These are phyloP conservation scores for Ophraella communa DNA, from an alignment of 2,888 invertebrate species.

Conservation along the genomic window DNA sequence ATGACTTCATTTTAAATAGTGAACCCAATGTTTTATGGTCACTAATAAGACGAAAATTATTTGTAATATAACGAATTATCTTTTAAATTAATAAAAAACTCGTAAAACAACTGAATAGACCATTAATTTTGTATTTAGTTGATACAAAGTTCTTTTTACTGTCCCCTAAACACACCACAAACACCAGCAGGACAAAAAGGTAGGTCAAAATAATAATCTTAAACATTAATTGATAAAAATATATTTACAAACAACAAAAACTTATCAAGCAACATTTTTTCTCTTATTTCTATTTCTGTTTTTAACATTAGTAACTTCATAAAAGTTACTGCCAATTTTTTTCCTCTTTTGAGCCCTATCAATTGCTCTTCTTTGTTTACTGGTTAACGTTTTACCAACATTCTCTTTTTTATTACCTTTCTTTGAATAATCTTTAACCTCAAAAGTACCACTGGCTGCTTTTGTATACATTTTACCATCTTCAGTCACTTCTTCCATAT, in stretches of 20 bases:
- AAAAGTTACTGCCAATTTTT: slow-evolving; percentile 88
- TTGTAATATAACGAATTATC: too few relatives aligned
- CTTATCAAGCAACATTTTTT: slow-evolving; percentile 45
- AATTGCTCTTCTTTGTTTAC: slow-evolving; percentile 76
- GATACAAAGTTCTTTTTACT: too few relatives aligned
- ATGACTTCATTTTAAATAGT: too few relatives aligned
- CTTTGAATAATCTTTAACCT: slow-evolving; percentile 56
- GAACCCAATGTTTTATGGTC: too few relatives aligned
- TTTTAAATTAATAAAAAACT: too few relatives aligned
- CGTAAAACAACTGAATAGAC: too few relatives aligned
- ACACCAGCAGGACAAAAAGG: not conserved
- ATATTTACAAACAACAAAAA: not conserved
- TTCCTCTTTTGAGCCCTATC: slow-evolving; percentile 78
- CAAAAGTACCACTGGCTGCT: slow-evolving; percentile 61
- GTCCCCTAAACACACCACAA: too few relatives aligned
- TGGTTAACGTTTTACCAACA: slow-evolving; percentile 68
- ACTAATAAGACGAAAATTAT: too few relatives aligned
- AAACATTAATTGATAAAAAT: not conserved
- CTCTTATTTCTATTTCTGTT: slow-evolving; percentile 82
- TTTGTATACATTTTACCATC: slow-evolving; percentile 59
- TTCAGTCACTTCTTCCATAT: slow-evolving; percentile 68
- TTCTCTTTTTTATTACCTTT: slow-evolving; percentile 43
- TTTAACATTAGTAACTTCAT: slow-evolving; percentile 88
- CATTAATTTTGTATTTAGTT: too few relatives aligned
- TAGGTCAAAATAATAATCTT: not conserved